Percentiles rank a stretch among this genome's conserved stretches.
These are phyloP conservation scores for Lathronympha strigana DNA, from an alignment of 2,888 invertebrate species.

Conservation along the genomic window DNA sequence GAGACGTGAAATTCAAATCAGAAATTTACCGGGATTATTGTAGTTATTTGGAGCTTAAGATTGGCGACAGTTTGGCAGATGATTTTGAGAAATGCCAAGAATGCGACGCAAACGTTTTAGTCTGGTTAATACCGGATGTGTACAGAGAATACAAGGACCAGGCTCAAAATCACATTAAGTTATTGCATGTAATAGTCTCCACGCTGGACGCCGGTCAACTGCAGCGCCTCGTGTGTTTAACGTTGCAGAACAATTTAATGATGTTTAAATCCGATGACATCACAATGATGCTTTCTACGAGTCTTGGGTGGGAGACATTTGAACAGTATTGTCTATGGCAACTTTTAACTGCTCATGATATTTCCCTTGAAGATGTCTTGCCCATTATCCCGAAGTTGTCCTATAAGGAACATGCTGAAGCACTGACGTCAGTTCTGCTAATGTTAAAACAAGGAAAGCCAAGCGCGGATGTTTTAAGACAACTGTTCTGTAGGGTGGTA, in stretches of 20 bases:
- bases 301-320: slow-evolving; percentile 97
- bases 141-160: slow-evolving; percentile 95
- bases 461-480: slow-evolving; percentile 92
- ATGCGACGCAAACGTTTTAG: slow-evolving; percentile 93
- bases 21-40: slow-evolving; percentile 95
- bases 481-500: slow-evolving; percentile 90
- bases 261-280: slow-evolving; percentile 93
- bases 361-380: slow-evolving; percentile 95
- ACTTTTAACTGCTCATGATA: slow-evolving; percentile 96
- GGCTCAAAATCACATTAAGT: slow-evolving; percentile 93
- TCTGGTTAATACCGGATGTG: slow-evolving; percentile 96
- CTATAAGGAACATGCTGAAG: slow-evolving; percentile 95
- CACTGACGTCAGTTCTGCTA: slow-evolving; percentile 94
- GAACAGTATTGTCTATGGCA: slow-evolving; percentile 99
- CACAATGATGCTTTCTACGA: slow-evolving; percentile 90
- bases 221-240: slow-evolving; percentile 95
- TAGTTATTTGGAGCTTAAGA: slow-evolving; percentile 89
- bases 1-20: slow-evolving; percentile 89
- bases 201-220: slow-evolving; percentile 95
- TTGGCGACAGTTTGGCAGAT: slow-evolving; percentile 88
- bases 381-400: slow-evolving; percentile 90
- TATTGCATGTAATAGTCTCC: slow-evolving; percentile 95
- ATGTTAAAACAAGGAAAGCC: slow-evolving; percentile 97
- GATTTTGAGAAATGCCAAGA: slow-evolving; percentile 96
- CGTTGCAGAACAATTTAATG: slow-evolving; percentile 93